Evolutionary conservation across 2,888 invertebrate species (phyloP).

Genomic region (Euzophera pinguis): DNA sequence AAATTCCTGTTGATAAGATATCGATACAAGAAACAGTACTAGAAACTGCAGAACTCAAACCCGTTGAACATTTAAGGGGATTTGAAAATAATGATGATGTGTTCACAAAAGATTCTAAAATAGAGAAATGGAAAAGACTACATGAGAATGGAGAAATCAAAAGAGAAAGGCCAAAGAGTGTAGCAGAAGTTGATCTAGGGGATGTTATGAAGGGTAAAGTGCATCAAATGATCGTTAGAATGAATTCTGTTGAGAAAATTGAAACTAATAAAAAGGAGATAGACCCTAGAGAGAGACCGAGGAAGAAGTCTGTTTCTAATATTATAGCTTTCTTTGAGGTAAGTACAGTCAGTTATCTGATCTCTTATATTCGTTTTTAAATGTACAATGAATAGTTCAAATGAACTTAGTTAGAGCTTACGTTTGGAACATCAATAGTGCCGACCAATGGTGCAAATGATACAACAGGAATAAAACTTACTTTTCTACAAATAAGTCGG

Average conservation of each 20-base stretch:
- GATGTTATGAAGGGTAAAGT: slow-evolving; percentile 52
- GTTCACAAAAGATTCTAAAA: neutral
- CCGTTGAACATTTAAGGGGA: neutral
- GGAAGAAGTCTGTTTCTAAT: slow-evolving; percentile 50
- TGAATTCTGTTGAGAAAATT: slow-evolving; percentile 47
- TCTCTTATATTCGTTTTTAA: too few species aligned
- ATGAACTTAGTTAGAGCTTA: too few species aligned
- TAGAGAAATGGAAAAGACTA: neutral
- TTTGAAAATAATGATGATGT: slow-evolving; percentile 1
- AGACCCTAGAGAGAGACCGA: slow-evolving; percentile 46
- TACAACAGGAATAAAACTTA: too few species aligned
- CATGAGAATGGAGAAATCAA: slow-evolving; percentile 15
- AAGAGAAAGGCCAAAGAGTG: slow-evolving; percentile 32
- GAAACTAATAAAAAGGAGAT: slow-evolving; percentile 37
- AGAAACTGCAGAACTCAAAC: neutral
- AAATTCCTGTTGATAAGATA: slow-evolving; percentile 1
- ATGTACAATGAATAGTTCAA: too few species aligned
- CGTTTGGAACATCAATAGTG: too few species aligned
- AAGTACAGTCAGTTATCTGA: slow-evolving; percentile 20
- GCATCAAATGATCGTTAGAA: slow-evolving; percentile 41
- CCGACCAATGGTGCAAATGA: too few species aligned
- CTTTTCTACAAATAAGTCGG: too few species aligned
- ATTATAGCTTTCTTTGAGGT: slow-evolving; percentile 68
- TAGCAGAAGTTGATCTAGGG: slow-evolving; percentile 52
- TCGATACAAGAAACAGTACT: slow-evolving; percentile 1